Evolutionary conservation across 2,797 vertebrate genomes (phyloP).

Genomic region (Triplophysa bombifrons): DNA sequence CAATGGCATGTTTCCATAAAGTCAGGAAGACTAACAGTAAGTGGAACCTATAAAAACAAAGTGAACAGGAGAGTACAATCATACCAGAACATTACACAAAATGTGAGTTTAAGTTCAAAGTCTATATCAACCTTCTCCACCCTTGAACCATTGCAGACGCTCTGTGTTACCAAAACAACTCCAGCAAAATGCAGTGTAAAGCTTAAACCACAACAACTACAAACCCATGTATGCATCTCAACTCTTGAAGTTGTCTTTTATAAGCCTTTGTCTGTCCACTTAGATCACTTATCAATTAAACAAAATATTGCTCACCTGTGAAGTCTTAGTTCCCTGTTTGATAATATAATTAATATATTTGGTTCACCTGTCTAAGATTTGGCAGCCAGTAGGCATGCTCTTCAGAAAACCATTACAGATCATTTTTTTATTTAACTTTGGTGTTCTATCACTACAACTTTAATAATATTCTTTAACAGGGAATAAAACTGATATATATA

Average conservation of each 20-base stretch:
- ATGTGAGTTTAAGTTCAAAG: too few species aligned
- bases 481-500: too few species aligned
- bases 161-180: accelerated
- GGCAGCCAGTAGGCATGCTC: background rate
- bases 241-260: background rate
- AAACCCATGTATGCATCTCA: background rate
- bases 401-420: background rate
- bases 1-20: background rate
- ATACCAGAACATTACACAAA: background rate
- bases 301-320: background rate
- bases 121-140: background rate
- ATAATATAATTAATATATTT: background rate
- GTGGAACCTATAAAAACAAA: background rate
- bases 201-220: background rate
- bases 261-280: too few species aligned
- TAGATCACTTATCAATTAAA: background rate
- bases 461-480: too few species aligned
- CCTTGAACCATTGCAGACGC: background rate
- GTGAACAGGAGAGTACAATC: accelerated
- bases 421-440: background rate
- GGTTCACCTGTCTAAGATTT: background rate
- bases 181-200: too few species aligned
- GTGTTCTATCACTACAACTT: too few species aligned
- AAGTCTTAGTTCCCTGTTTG: background rate
- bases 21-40: too few species aligned